A percentile compares a stretch with the other conserved stretches of the same genome.
Conservation (phyloP, 2,888 invertebrate genomes). For the Cryptocheilus praepositus region DNA sequence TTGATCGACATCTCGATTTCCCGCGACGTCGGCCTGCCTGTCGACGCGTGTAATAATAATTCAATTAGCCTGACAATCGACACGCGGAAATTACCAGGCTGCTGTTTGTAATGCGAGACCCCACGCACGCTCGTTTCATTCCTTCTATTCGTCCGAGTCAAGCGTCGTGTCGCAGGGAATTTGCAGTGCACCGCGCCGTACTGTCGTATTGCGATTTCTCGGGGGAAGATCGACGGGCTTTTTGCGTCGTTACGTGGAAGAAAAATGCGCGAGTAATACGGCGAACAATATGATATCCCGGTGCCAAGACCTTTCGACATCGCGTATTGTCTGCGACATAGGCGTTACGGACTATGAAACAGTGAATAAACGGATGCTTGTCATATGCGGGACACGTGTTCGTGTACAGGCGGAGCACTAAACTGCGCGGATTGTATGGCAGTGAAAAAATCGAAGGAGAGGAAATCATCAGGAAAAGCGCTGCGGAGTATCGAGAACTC, state of each 20-base stretch:
- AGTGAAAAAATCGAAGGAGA: neutral
- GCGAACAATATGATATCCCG: conserved; percentile 37
- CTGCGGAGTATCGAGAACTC: no score
- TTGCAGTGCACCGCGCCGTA: no score
- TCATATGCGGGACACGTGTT: conserved; percentile 38
- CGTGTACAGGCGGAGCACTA: neutral
- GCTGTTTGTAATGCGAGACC: no score
- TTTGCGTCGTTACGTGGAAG: conserved; percentile 2
- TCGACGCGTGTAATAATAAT: no score
- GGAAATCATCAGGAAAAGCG: no score
- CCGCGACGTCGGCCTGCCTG: no score
- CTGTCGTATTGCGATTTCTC: conserved; percentile 2
- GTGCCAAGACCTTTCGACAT: conserved; percentile 41
- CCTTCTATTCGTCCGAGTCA: no score
- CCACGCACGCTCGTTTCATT: no score
- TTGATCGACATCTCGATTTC: no score
- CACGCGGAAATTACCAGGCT: no score
- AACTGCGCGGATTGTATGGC: conserved; percentile 6
- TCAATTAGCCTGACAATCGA: no score
- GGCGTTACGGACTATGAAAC: conserved; percentile 46
- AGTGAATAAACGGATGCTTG: conserved; percentile 51
- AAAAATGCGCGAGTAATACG: conserved; percentile 5
- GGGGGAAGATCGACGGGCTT: conserved; percentile 19
- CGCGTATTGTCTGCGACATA: conserved; percentile 23
- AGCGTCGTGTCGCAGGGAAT: no score